Evolutionary conservation across 2,888 invertebrate genomes (phyloP), one percentile per base, ranked within the genome.

Genomic region (Halictus quadricinctus): DNA sequence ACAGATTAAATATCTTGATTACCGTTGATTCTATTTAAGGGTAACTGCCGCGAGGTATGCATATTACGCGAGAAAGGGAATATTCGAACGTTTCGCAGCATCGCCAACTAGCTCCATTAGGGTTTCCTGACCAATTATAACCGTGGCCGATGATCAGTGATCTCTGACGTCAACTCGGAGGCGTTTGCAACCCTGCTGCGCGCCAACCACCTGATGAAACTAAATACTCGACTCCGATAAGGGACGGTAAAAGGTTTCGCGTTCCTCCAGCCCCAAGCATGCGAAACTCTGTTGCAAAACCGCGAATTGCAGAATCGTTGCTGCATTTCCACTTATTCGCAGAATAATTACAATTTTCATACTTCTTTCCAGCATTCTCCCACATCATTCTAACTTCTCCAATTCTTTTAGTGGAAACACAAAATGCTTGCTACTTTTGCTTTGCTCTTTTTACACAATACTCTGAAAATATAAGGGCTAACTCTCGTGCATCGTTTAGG

Each of bases 1-100:
- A 69, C 69, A 36, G 69, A 69, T 69, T 69, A 21, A 69, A 36
- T 36, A 69, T 69, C 41, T 69, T 69, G 69, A 69, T 69, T 69
- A 21, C 41, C 36, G 69, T 21, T 21, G 69, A 69, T 41, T 69
- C 69, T 41, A 41, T 69, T 69, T 21, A 21, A n/a, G 41, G 69
- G 41, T 41, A 41, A 41, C 69, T 69, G 21, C 69, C 18, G 18
- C 18, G 3, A 21, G 41, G 41, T 41, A 21, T 36, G 36, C 36
- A 66, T 36, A 66, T 66, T 66, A 66, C 64, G 36, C 15, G 15
- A 13, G 60, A 15, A 0, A n/a, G 7, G 10, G 18, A 3, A 29
- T 18, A 41, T 36, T 21, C 41, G 41, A 69, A 69, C 46, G 48
- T 72, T 72, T 48, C 72, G 46, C 46, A 69, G 41, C 36, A 69